Evolutionary conservation across 1,140 invertebrate species (phyloP), one percentile per base, ranked within the genome.

Genomic region (Caenorhabditis briggsae): DNA sequence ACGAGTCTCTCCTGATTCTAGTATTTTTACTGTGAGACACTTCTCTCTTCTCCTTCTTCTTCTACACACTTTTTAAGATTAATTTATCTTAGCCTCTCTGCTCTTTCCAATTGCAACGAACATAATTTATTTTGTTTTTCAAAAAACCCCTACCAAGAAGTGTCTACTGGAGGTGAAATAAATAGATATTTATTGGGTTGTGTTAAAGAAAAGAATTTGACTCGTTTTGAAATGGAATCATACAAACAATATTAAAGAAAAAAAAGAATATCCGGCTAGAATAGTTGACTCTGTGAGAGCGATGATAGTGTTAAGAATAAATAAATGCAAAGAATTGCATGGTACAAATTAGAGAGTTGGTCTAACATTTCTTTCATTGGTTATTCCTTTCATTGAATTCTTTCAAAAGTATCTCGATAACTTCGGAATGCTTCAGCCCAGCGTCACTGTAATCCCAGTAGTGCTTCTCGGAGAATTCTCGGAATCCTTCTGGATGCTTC

Each of bases 171-270:
- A 78, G 70, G 46, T 78, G 46, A 78, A 78, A 78, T 78, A 50
- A 78, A 78, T 78, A 78, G 25, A 53, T 78, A 50, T 78, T 78
- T 78, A 50, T 78, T 78, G n/a, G n/a, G n/a, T n/a, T n/a, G n/a
- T n/a, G n/a, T n/a, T n/a, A n/a, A n/a, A n/a, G n/a, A n/a, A n/a
- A n/a, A n/a, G n/a, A n/a, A n/a, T n/a, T n/a, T n/a, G 16, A 5
- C 58, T 20, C n/a, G 18, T n/a, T 20, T 20, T 59, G 23, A 59
- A 59, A 0, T 25, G 58, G 20, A 53, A 53, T 14, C 9, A 11
- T 53, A 11, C 33, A 33, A 33, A 33, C 33, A 33, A 33, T 53
- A 14, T 53, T 14, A 53, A 53, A 41, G 61, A 25, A 41, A 33
- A 33, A 33, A 33, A 33, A 33, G 33, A 33, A 33, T 33, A 33